Conservation (phyloP, 2,888 invertebrate genomes). For the Autographa gamma region DNA sequence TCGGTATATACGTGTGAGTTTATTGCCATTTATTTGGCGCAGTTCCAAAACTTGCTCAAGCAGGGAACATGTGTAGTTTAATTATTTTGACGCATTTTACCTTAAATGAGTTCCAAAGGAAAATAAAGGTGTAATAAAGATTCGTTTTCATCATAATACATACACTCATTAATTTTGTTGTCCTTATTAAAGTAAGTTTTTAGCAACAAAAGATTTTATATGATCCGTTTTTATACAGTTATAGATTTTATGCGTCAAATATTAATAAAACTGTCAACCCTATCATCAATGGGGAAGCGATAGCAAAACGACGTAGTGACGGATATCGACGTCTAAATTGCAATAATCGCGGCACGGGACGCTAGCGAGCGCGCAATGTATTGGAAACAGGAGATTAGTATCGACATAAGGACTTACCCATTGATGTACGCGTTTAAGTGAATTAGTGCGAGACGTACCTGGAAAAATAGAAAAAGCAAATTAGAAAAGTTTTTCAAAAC, state of each 20-base stretch:
- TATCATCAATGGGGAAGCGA: slow-evolving; percentile 32
- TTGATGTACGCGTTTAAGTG: slow-evolving; percentile 6
- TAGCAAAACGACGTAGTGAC: slow-evolving; percentile 41
- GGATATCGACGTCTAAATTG: slow-evolving; percentile 47
- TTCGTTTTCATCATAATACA: too few species aligned
- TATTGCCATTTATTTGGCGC: neutral
- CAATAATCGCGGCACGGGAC: slow-evolving; percentile 46
- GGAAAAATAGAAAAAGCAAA: slow-evolving; percentile 56
- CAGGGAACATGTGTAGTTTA: neutral
- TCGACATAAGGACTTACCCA: slow-evolving; percentile 44
- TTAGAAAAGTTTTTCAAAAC: slow-evolving; percentile 3
- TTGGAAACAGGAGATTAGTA: slow-evolving; percentile 57
- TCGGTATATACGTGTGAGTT: neutral
- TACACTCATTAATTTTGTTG: too few species aligned
- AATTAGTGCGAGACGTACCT: slow-evolving; percentile 60
- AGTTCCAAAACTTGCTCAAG: too few species aligned
- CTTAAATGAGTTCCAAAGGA: too few species aligned
- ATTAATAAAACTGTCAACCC: slow-evolving; percentile 20
- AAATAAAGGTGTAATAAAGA: too few species aligned
- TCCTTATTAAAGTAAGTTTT: too few species aligned
- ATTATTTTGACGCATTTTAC: neutral
- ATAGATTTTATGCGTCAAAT: too few species aligned
- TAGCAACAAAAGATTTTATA: too few species aligned
- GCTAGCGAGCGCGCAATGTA: slow-evolving; percentile 45
- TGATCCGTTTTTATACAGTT: too few species aligned